Evolutionary conservation across 2,797 vertebrate species (phyloP).

Genomic region (Leptatherina wallacei): DNA sequence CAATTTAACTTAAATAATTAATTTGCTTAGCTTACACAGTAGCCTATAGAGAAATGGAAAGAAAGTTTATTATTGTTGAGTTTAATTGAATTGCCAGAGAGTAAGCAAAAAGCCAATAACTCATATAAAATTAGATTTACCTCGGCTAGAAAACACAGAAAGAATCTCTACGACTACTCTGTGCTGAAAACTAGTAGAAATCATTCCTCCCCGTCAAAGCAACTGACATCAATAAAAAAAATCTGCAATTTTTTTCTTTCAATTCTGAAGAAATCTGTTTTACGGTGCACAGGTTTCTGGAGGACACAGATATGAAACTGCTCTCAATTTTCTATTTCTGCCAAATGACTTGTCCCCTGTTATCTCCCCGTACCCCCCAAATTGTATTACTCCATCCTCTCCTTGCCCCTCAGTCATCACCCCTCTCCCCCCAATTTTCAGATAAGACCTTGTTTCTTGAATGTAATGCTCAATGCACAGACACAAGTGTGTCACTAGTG

Average conservation of each 20-base stretch:
- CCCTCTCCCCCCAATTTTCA: conserved; percentile 50
- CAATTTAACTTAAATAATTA: conserved; percentile 22
- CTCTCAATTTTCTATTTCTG: conserved; percentile 67
- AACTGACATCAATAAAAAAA: conserved; percentile 21
- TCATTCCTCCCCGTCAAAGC: conserved; percentile 19
- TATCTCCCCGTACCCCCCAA: conserved; percentile 61
- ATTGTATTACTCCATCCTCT: conserved; percentile 61
- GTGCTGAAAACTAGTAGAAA: conserved; percentile 31
- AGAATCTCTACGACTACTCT: background rate
- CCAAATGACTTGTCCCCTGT: conserved; percentile 56
- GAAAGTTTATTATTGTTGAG: conserved; percentile 15
- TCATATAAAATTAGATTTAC: conserved; percentile 49
- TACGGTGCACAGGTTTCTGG: conserved; percentile 50
- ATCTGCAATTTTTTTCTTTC: conserved; percentile 23
- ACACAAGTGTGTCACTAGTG: conserved; percentile 19
- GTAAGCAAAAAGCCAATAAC: conserved; percentile 35
- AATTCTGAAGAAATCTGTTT: conserved; percentile 51
- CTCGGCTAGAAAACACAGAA: conserved; percentile 28
- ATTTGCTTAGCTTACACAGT: conserved; percentile 14
- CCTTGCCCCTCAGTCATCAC: conserved; percentile 49
- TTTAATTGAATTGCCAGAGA: conserved; percentile 38
- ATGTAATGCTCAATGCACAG: conserved; percentile 55
- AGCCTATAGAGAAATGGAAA: background rate
- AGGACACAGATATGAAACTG: conserved; percentile 59
- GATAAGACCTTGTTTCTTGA: conserved; percentile 67